phyloP scores from a whole-genome alignment of 2,797 vertebrate species.

The Austrolebias charrua region DNA sequence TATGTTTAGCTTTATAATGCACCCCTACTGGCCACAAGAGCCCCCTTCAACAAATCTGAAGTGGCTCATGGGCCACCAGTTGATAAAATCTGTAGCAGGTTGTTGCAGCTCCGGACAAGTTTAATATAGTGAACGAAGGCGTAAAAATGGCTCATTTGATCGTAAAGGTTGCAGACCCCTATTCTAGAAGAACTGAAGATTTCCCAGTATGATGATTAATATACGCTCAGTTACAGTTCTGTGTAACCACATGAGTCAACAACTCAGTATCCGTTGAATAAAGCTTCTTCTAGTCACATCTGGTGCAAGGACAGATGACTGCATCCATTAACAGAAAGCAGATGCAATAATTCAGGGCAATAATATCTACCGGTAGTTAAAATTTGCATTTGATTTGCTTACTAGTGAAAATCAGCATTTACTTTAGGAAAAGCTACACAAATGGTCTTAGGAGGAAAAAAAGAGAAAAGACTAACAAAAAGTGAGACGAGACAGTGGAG shows the following conservation, averaged over 20 bases:
- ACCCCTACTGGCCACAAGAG: too few species aligned
- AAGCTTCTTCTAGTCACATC: neutral
- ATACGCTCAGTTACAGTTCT: neutral
- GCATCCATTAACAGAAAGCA: neutral
- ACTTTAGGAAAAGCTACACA: neutral
- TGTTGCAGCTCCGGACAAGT: too few species aligned
- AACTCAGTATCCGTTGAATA: neutral
- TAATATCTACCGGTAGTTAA: neutral
- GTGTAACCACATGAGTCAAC: neutral
- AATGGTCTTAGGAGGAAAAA: slow-evolving; percentile 16
- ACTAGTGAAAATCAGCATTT: neutral
- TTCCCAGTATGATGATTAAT: neutral
- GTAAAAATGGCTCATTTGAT: too few species aligned
- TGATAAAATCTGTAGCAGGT: too few species aligned
- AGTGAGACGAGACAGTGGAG: slow-evolving; percentile 43
- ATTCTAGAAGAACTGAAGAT: neutral
- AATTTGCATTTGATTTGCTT: neutral
- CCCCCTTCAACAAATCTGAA: too few species aligned
- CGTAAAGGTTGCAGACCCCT: too few species aligned
- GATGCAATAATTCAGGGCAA: neutral
- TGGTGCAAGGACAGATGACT: neutral
- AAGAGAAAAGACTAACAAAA: slow-evolving; percentile 17
- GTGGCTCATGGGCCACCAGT: too few species aligned
- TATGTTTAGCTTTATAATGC: too few species aligned
- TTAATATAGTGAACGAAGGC: too few species aligned